A percentile compares a stretch with the other conserved stretches of the same genome.
These are phyloP conservation scores for Cataglyphis albicans DNA, from an alignment of 2,888 invertebrate genomes.

Conservation along the genomic window DNA sequence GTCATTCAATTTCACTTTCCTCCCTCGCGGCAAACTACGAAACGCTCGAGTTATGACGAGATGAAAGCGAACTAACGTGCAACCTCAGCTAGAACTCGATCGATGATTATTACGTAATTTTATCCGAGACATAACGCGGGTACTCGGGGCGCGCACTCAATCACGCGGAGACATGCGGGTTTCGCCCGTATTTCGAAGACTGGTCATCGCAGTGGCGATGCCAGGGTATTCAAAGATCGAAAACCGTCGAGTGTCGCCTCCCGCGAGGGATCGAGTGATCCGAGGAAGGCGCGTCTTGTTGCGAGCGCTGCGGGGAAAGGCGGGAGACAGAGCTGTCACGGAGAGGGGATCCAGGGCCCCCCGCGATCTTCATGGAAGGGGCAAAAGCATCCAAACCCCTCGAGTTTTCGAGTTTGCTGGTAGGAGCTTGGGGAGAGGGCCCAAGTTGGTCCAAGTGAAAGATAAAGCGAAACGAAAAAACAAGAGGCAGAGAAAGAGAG, in stretches of 20 bases:
- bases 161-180: constrained; percentile 72
- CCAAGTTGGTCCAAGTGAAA: constrained; percentile 41
- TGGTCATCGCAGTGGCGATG: constrained; percentile 81
- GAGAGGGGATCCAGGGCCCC: constrained; percentile 60
- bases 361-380: constrained; percentile 64
- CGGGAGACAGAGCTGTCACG: constrained; percentile 49
- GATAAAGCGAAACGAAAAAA: constrained; percentile 20
- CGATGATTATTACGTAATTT: constrained; percentile 26
- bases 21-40: constrained; percentile 23
- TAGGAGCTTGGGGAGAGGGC: constrained; percentile 62
- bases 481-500: constrained; percentile 21
- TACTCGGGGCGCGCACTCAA: constrained; percentile 17
- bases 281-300: constrained; percentile 68
- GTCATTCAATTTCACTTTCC: constrained; percentile 49
- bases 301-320: constrained; percentile 59
- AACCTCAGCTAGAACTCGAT: constrained; percentile 35
- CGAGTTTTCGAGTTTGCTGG: constrained; percentile 47
- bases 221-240: constrained; percentile 83
- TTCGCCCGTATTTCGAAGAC: constrained; percentile 83
- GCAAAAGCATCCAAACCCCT: constrained; percentile 67
- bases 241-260: constrained; percentile 75
- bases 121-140: constrained; percentile 6
- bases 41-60: background rate
- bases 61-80: constrained; percentile 33
- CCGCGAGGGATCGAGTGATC: constrained; percentile 76